Percentiles rank a stretch among this genome's conserved stretches.
phyloP scores from a whole-genome alignment of 2,888 invertebrate genomes.

The Cybosia mesomella region DNA sequence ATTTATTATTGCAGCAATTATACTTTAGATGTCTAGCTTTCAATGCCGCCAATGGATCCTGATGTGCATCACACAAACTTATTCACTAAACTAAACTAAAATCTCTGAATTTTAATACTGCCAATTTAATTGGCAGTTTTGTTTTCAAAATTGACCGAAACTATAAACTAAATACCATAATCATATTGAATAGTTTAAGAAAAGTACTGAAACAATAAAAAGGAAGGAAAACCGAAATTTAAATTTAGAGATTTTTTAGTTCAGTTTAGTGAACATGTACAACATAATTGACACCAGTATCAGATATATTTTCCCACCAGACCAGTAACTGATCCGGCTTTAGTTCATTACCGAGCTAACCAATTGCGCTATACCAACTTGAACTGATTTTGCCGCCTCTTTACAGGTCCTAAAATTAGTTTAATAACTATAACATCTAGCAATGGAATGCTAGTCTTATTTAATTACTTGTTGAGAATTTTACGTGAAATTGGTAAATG shows the following conservation, averaged over 20 bases:
- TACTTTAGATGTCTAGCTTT: background rate
- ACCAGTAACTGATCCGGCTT: constrained; percentile 4
- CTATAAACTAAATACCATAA: no score
- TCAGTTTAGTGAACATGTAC: no score
- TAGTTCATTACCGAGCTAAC: constrained; percentile 29
- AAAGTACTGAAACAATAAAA: no score
- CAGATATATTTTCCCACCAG: background rate
- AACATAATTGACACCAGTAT: no score
- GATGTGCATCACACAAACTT: no score
- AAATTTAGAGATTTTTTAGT: no score
- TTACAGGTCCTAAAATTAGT: constrained; percentile 23
- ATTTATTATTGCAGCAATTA: background rate
- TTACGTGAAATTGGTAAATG: constrained; percentile 32
- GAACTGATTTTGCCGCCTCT: constrained; percentile 30
- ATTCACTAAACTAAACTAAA: no score
- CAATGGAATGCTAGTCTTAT: constrained; percentile 16
- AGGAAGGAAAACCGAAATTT: no score
- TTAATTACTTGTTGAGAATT: constrained; percentile 23
- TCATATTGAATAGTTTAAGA: no score
- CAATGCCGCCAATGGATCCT: background rate
- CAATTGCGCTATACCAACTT: constrained; percentile 30
- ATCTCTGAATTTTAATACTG: no score
- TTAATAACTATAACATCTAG: constrained; percentile 14
- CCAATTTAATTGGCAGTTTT: no score
- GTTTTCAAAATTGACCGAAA: no score